Evolutionary conservation across 2,888 invertebrate species (phyloP).

Genomic region (Chydorus sphaericus): DNA sequence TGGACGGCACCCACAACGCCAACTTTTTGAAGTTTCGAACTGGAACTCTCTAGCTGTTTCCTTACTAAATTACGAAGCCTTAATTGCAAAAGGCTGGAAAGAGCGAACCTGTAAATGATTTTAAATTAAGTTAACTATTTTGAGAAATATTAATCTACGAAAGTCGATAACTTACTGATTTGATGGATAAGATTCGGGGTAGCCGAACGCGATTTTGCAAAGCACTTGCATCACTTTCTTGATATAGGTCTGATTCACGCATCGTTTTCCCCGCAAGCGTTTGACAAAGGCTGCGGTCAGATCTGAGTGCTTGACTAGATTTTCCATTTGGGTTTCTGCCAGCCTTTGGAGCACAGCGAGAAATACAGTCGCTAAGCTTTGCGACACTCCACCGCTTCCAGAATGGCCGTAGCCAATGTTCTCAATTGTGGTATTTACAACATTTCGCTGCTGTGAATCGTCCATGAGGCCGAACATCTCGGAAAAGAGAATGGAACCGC

Average conservation of each 20-base stretch:
- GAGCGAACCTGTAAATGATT: conserved; percentile 21
- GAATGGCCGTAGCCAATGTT: conserved; percentile 27
- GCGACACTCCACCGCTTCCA: too few relatives aligned
- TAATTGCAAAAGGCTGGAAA: conserved; percentile 41
- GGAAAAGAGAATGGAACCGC: conserved; percentile 17
- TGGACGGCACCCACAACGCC: too few relatives aligned
- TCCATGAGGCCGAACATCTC: conserved; percentile 15
- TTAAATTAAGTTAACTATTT: too few relatives aligned
- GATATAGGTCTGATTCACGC: conserved; percentile 54
- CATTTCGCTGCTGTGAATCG: conserved; percentile 17
- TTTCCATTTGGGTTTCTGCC: conserved; percentile 24
- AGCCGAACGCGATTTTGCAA: conserved; percentile 48
- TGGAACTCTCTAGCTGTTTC: conserved; percentile 49
- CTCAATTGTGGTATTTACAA: conserved; percentile 28
- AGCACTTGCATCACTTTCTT: conserved; percentile 62
- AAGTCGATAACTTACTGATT: too few relatives aligned
- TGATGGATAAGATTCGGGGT: too few relatives aligned
- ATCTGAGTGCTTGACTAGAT: conserved; percentile 28
- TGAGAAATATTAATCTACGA: too few relatives aligned
- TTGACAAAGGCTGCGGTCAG: conserved; percentile 40
- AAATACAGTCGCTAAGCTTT: too few relatives aligned
- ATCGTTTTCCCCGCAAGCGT: conserved; percentile 55
- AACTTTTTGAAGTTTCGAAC: conserved; percentile 17
- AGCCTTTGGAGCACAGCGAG: conserved; percentile 28
- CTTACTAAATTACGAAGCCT: conserved; percentile 72